phyloP scores from a whole-genome alignment of 2,797 vertebrate genomes.

The Harpagifer antarcticus region DNA sequence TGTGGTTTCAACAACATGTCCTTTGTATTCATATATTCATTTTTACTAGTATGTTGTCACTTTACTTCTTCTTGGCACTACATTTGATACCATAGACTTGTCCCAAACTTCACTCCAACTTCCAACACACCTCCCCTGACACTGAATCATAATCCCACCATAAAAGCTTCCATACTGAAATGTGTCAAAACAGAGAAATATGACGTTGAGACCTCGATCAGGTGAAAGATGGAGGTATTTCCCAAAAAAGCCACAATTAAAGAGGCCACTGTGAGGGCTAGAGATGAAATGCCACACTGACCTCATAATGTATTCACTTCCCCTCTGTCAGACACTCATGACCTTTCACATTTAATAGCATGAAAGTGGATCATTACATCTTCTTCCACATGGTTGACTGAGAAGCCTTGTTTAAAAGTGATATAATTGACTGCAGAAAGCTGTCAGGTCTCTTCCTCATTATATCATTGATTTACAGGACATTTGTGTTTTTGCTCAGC shows the following conservation, averaged over 20 bases:
- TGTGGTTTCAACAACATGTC: conserved; percentile 12
- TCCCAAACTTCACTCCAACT: background rate
- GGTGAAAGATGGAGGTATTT: conserved; percentile 19
- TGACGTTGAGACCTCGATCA: background rate
- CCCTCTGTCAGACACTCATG: background rate
- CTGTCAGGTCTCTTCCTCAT: conserved; percentile 29
- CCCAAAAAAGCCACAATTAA: background rate
- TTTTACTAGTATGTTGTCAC: background rate
- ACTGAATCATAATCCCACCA: no score
- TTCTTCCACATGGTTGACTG: conserved; percentile 1
- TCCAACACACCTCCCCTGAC: no score
- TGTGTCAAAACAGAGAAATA: background rate
- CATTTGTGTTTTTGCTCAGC: background rate
- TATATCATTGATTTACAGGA: background rate
- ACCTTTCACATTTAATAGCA: conserved; percentile 5
- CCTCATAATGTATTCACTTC: conserved; percentile 1
- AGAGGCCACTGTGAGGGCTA: background rate
- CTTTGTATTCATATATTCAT: background rate
- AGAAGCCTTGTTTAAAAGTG: background rate
- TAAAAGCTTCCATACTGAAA: background rate
- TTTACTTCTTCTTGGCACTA: background rate
- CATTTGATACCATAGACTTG: background rate
- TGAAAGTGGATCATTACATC: background rate
- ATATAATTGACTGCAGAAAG: fast-evolving
- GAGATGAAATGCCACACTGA: background rate